Evolutionary conservation across 2,113 vertebrate genomes (phyloP).

Genomic region (Nothocercus julius): DNA sequence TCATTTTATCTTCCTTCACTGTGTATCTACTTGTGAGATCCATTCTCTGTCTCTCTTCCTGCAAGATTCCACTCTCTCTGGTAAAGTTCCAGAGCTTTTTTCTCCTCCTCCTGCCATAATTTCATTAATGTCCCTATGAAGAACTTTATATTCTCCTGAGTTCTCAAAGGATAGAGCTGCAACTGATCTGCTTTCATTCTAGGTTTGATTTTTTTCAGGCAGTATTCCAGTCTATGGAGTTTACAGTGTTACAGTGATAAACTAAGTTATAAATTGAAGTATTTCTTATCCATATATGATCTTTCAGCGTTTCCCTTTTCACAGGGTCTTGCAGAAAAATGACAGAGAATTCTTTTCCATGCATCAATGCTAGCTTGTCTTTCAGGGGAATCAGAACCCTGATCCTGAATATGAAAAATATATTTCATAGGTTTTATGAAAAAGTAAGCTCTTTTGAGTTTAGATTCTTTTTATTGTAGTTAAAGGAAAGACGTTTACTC

Average conservation of each 20-base stretch:
- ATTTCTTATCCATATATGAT: constrained; percentile 19
- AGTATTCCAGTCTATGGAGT: background rate
- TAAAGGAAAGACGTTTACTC: constrained; percentile 28
- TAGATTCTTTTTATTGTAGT: background rate
- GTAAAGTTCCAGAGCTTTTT: background rate
- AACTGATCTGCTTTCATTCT: background rate
- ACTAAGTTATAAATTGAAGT: background rate
- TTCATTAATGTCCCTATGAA: background rate
- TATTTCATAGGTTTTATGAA: background rate
- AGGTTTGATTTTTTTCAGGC: background rate
- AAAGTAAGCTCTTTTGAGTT: background rate
- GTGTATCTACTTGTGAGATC: background rate
- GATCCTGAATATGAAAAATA: background rate
- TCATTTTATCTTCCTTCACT: background rate
- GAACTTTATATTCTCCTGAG: background rate
- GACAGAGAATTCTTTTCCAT: background rate
- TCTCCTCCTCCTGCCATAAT: background rate
- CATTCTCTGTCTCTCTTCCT: background rate
- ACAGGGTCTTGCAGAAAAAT: background rate
- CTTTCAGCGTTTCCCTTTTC: background rate
- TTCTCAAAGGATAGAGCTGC: background rate
- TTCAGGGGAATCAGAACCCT: background rate
- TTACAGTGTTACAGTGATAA: constrained; percentile 25
- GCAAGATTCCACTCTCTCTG: background rate
- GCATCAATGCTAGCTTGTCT: background rate